Evolutionary conservation across 1,140 invertebrate species (phyloP), one percentile per base, ranked within the genome.

Genomic region (Euura lappo): DNA sequence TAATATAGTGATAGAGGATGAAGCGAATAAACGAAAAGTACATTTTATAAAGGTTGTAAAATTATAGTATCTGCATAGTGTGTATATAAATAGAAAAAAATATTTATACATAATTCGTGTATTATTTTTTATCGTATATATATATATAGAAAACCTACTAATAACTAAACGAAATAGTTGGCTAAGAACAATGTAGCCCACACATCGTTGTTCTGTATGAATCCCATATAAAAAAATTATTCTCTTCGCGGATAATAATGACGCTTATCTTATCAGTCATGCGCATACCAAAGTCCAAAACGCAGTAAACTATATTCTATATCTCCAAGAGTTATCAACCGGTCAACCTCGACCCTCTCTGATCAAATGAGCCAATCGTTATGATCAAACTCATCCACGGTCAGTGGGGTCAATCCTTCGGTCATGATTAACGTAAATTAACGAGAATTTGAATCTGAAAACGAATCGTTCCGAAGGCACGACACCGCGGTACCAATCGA

Each of bases 401-500:
- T 28, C 28, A 28, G 28, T 28, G 28, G 28, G 28, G 28, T 28
- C 28, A 28, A 28, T 28, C 28, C 28, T 28, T 28, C 28, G 28
- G 0, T 28, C 1, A 28, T 28, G 28, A 28, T 28, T 28, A 28
- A 28, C 28, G 28, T 28, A 28, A 28, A 28, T 28, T 28, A 28
- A 28, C 28, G 28, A 28, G 28, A 28, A 28, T 28, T 28, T 28
- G 28, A 28, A 28, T 28, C 28, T 28, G 1, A 28, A 28, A 28
- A 28, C 28, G 28, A 28, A 28, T n/a, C 51, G 51, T 60, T 68
- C 66, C 66, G 11, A 10, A 44, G 6, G 67, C 71, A 7, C 75
- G 65, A 71, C 74, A 76, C 76, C n/a, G 13, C 45, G 46, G 46
- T 13, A 28, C 28, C 28, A 51, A 60, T 28, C 44, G 28, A 70